These are phyloP conservation scores for Pachydiplax longipennis DNA, from an alignment of 2,888 invertebrate species.

Conservation along the genomic window DNA sequence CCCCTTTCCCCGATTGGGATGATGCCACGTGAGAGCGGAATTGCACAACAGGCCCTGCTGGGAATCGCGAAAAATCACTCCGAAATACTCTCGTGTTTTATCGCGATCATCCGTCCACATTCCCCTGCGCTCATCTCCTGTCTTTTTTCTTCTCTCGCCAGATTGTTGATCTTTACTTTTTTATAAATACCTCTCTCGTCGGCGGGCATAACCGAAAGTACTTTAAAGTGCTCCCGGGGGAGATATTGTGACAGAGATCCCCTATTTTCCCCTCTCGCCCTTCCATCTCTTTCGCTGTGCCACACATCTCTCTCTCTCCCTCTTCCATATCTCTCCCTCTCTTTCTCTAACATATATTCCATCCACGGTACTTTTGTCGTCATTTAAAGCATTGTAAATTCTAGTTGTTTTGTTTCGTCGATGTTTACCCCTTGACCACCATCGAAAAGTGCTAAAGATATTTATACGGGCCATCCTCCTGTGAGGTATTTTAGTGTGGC, in stretches of 20 bases:
- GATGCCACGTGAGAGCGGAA: neutral
- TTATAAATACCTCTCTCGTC: neutral
- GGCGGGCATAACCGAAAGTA: neutral
- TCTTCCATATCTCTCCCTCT: neutral
- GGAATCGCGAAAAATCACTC: neutral
- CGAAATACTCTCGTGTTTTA: neutral
- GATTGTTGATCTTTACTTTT: neutral
- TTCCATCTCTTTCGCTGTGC: neutral
- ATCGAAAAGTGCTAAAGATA: too few relatives aligned
- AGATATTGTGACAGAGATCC: neutral
- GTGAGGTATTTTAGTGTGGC: too few relatives aligned
- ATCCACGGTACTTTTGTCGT: too few relatives aligned
- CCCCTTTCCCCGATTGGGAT: neutral
- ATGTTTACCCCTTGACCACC: too few relatives aligned
- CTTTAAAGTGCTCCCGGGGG: neutral
- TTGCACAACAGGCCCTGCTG: neutral
- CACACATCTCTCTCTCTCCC: neutral
- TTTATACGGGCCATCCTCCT: too few relatives aligned
- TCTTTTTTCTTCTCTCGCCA: neutral
- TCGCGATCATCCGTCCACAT: neutral
- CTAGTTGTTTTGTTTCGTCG: too few relatives aligned
- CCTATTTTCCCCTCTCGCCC: neutral
- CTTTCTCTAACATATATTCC: too few relatives aligned
- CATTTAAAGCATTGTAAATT: too few relatives aligned
- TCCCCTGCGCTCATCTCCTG: neutral